Percentiles rank a stretch among this genome's conserved stretches.
These are phyloP conservation scores for Drosophila fungiperda DNA, from an alignment of 2,888 invertebrate genomes.

Conservation along the genomic window DNA sequence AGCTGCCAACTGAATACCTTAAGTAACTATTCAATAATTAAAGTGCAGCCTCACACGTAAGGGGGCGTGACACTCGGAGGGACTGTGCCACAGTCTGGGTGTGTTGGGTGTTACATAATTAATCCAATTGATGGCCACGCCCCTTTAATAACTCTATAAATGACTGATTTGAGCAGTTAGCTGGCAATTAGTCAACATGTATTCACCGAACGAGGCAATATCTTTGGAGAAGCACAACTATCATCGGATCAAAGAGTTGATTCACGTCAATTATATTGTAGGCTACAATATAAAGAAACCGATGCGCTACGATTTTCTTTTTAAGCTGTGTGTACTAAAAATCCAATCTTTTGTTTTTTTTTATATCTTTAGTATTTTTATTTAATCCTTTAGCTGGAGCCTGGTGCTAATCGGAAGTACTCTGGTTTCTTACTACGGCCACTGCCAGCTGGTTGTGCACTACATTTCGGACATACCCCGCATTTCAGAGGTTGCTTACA, in stretches of 20 bases:
- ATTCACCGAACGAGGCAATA: constrained; percentile 54
- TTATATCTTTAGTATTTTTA: neutral
- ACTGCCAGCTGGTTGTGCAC: constrained; percentile 53
- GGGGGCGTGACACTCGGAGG: constrained; percentile 51
- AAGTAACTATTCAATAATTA: constrained; percentile 60
- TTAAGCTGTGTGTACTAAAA: constrained; percentile 55
- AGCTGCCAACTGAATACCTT: constrained; percentile 2
- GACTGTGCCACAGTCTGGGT: neutral
- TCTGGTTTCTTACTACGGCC: constrained; percentile 70
- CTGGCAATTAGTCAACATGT: constrained; percentile 67
- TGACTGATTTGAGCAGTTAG: constrained; percentile 44
- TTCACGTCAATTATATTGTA: constrained; percentile 58
- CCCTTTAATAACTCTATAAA: constrained; percentile 64
- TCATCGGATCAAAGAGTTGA: constrained; percentile 64
- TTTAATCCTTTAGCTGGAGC: constrained; percentile 57
- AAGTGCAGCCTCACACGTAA: constrained; percentile 65
- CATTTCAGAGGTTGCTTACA: constrained; percentile 63
- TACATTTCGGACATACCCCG: constrained; percentile 65
- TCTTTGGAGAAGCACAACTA: constrained; percentile 63
- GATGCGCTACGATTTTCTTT: constrained; percentile 42
- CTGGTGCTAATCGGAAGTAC: constrained; percentile 54
- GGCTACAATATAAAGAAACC: constrained; percentile 73
- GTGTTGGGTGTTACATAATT: constrained; percentile 48
- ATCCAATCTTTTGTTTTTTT: neutral
- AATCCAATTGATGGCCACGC: constrained; percentile 42